These are phyloP conservation scores for Dinomys branickii DNA, from an alignment of 2,113 vertebrate genomes.

Conservation along the genomic window DNA sequence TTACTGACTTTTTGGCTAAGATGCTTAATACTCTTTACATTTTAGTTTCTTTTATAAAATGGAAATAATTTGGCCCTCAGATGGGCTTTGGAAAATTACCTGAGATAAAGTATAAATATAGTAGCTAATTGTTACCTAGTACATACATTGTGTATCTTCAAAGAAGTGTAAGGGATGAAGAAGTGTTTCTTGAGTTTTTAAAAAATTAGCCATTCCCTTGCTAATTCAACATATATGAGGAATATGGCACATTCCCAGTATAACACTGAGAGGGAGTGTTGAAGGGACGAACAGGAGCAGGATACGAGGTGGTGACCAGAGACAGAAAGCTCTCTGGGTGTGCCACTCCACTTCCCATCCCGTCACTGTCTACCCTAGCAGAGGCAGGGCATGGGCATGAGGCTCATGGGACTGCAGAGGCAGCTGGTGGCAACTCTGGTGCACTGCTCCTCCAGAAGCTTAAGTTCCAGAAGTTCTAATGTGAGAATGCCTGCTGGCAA, in stretches of 20 bases:
- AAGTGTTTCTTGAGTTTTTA: slow-evolving; percentile 7
- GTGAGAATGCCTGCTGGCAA: not conserved
- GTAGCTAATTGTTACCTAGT: not conserved
- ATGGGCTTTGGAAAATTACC: slow-evolving; percentile 12
- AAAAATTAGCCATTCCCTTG: slow-evolving; percentile 6
- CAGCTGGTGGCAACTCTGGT: not conserved
- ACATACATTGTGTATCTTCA: not conserved
- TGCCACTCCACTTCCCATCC: not conserved
- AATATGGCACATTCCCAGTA: not conserved
- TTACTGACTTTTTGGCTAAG: slow-evolving; percentile 23
- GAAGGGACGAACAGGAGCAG: not conserved
- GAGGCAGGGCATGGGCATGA: not conserved
- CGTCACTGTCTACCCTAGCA: not conserved
- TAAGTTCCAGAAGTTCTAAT: not conserved
- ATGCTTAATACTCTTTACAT: not conserved
- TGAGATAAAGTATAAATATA: not conserved
- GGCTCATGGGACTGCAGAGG: not conserved
- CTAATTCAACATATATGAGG: not conserved
- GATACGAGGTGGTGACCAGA: not conserved
- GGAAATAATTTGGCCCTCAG: slow-evolving; percentile 39
- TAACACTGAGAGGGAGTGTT: not conserved
- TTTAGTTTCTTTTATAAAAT: slow-evolving; percentile 39
- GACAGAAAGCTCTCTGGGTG: not conserved
- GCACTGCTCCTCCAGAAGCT: not conserved
- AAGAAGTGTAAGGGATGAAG: not conserved